Conservation (phyloP, 2,888 invertebrate species). For the Conomelus anceps region DNA sequence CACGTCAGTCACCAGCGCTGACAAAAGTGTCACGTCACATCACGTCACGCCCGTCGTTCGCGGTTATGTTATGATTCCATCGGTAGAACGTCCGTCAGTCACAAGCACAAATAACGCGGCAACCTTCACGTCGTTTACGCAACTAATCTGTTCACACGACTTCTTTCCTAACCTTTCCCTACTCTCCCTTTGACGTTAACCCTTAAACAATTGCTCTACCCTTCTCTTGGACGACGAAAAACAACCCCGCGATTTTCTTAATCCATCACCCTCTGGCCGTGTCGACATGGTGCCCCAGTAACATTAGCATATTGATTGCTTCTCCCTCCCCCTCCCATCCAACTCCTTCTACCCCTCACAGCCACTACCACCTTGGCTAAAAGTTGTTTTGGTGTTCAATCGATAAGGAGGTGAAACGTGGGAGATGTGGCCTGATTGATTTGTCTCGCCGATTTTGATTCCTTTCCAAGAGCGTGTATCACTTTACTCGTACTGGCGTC, state of each 20-base stretch:
- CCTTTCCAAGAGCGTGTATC: background rate
- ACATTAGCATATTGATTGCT: background rate
- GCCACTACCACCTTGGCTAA: background rate
- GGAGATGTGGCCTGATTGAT: background rate
- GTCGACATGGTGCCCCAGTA: background rate
- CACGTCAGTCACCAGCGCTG: too few species aligned
- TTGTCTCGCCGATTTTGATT: background rate
- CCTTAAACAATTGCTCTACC: background rate
- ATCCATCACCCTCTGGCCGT: background rate
- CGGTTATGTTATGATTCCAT: background rate
- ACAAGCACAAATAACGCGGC: background rate
- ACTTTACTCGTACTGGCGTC: too few species aligned
- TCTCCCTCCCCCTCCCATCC: background rate
- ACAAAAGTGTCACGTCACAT: background rate
- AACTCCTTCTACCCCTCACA: background rate
- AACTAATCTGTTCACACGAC: background rate
- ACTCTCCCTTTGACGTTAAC: background rate
- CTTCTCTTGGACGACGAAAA: background rate
- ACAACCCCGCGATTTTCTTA: background rate
- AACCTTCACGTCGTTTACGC: background rate
- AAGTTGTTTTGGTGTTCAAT: background rate
- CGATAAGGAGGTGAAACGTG: background rate
- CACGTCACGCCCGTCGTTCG: background rate
- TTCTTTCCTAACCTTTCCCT: background rate
- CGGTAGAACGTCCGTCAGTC: background rate